Evolutionary conservation across 2,797 vertebrate species (phyloP).

Genomic region (Darevskia mixta): DNA sequence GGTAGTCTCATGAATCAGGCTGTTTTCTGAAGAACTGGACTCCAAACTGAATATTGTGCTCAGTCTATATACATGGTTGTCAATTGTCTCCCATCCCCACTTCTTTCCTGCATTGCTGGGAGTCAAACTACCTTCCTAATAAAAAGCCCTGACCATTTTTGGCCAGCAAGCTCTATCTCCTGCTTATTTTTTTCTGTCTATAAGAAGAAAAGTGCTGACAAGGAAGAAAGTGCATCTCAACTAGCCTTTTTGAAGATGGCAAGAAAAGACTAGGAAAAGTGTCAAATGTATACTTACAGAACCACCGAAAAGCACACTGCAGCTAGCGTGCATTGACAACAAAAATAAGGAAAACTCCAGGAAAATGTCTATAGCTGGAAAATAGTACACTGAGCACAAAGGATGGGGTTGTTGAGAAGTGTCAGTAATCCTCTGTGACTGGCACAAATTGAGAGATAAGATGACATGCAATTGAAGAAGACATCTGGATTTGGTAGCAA

Average conservation of each 20-base stretch:
- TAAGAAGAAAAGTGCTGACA: neutral
- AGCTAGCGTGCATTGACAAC: neutral
- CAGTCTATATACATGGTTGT: no score
- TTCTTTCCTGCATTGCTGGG: neutral
- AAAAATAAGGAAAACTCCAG: neutral
- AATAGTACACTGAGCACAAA: fast-evolving
- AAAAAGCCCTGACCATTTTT: neutral
- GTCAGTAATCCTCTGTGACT: neutral
- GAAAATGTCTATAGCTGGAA: neutral
- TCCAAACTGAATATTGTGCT: no score
- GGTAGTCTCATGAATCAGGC: no score
- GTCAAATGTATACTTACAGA: neutral
- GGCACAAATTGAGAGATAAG: slow-evolving; percentile 43
- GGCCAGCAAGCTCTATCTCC: neutral
- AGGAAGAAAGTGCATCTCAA: slow-evolving; percentile 2
- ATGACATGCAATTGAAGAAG: neutral
- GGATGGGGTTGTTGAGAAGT: neutral
- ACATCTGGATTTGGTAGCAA: slow-evolving; percentile 29
- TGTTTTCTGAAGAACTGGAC: no score
- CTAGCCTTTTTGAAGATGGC: neutral
- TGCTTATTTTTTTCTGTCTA: neutral
- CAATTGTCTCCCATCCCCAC: neutral
- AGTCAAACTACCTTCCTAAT: neutral
- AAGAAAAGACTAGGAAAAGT: neutral
- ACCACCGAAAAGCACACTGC: neutral